Evolutionary conservation across 2,113 vertebrate species (phyloP).

Genomic region (Proteles cristata): DNA sequence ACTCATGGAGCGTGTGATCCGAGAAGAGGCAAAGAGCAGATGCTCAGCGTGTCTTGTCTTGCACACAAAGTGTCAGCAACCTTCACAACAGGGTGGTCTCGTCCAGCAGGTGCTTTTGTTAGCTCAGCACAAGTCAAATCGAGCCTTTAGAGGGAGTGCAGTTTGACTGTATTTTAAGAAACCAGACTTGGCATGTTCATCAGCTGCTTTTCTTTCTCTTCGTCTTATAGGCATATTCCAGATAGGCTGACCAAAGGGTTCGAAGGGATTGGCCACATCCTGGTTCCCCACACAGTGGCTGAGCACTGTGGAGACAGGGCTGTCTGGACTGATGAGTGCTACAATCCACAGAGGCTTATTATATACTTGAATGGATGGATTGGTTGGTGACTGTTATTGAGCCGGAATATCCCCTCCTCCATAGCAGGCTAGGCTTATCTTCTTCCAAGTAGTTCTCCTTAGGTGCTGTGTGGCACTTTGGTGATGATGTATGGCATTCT

Average conservation of each 20-base stretch:
- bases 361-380: neutral
- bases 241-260: neutral
- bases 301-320: rapidly evolving
- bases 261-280: neutral
- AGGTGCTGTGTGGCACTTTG: neutral
- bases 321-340: neutral
- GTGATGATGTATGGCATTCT: neutral
- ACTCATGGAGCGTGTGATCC: neutral
- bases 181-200: neutral
- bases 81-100: neutral
- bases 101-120: neutral
- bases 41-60: neutral
- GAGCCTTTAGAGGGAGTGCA: neutral
- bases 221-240: neutral
- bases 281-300: neutral
- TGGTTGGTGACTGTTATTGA: neutral
- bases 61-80: neutral
- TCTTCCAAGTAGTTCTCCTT: neutral
- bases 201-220: neutral
- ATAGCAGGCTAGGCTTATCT: neutral
- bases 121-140: neutral
- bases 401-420: neutral
- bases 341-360: neutral
- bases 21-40: constrained; percentile 5
- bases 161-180: neutral